Evolutionary conservation across 2,797 vertebrate species (phyloP).

Genomic region (Xenops minutus): DNA sequence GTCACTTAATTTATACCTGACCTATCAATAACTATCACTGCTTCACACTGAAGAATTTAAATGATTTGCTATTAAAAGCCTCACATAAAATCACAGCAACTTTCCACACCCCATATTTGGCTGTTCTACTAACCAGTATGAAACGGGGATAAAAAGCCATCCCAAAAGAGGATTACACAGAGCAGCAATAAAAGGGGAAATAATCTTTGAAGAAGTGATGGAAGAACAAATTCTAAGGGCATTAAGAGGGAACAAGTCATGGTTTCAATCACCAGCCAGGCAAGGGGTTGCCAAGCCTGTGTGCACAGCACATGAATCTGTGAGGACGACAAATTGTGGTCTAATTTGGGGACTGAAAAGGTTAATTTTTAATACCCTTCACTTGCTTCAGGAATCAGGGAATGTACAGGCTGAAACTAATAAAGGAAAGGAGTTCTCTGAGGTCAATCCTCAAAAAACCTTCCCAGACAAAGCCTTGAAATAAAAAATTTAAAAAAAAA

Average conservation of each 20-base stretch:
- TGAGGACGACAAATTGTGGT: not conserved
- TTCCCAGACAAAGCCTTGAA: not conserved
- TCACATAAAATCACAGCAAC: not conserved
- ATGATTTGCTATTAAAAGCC: not conserved
- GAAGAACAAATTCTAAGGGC: constrained; percentile 2
- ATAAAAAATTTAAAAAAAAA: not conserved
- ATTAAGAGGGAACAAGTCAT: not conserved
- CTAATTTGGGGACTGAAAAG: not conserved
- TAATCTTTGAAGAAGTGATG: not conserved
- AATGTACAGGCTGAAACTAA: not conserved
- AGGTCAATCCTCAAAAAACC: not conserved
- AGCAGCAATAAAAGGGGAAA: not conserved
- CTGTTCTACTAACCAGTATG: not conserved
- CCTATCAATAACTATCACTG: not conserved
- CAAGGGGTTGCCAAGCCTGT: not conserved
- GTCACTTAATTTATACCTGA: not conserved
- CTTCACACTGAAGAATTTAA: not conserved
- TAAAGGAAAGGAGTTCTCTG: not conserved
- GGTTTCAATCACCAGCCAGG: not conserved
- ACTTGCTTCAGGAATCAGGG: not conserved
- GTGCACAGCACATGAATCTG: not conserved
- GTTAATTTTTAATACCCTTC: not conserved
- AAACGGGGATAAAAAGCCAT: not conserved
- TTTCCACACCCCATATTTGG: not conserved
- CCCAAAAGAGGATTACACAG: not conserved